phyloP scores from a whole-genome alignment of 1,140 invertebrate species.

The Stegodyphus mimosarum region DNA sequence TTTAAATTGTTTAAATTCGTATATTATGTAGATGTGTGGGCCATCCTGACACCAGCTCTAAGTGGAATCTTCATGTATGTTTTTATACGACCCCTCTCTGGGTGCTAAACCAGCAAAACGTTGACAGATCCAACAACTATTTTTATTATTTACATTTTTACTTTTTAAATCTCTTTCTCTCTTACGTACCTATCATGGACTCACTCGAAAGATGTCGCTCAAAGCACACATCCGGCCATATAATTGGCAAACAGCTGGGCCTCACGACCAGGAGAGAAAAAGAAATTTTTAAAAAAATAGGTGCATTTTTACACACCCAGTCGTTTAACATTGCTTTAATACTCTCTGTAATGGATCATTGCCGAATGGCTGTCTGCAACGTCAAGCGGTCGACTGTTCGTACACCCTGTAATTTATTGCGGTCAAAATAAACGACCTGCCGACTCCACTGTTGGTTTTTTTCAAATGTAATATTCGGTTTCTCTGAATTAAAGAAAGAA shows the following conservation, averaged over 20 bases:
- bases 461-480: constrained; percentile 4
- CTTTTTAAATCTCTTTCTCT: background rate
- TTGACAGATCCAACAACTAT: too few species aligned
- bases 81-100: too few species aligned
- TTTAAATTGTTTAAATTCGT: too few species aligned
- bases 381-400: background rate
- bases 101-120: too few species aligned
- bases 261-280: background rate
- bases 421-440: too few species aligned
- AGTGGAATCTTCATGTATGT: too few species aligned
- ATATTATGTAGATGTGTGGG: too few species aligned
- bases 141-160: constrained; percentile 12
- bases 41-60: too few species aligned
- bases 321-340: constrained; percentile 38
- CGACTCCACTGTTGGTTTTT: background rate
- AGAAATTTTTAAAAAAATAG: background rate
- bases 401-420: constrained; percentile 29
- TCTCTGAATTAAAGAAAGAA: too few species aligned
- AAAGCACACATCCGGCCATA: constrained; percentile 29
- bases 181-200: too few species aligned
- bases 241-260: constrained; percentile 45
- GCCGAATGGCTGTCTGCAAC: background rate
- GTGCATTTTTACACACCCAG: constrained; percentile 36
- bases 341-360: constrained; percentile 34
- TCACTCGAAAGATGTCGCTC: constrained; percentile 1